Evolutionary conservation across 2,113 vertebrate genomes (phyloP).

Genomic region (Ctenomys sociabilis): DNA sequence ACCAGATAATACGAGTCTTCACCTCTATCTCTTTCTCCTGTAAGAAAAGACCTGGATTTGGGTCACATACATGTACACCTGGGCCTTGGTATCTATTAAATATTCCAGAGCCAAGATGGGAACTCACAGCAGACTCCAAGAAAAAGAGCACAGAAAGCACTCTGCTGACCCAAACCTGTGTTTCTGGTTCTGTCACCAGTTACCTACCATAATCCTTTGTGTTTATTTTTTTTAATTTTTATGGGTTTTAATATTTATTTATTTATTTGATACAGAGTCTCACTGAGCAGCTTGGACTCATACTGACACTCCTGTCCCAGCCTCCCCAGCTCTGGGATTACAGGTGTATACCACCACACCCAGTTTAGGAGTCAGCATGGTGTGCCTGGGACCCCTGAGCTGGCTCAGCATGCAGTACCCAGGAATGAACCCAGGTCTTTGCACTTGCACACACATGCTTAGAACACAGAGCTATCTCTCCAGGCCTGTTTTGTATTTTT

Average conservation of each 20-base stretch:
- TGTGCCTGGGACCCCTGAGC: too few species aligned
- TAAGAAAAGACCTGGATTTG: background rate
- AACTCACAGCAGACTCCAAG: background rate
- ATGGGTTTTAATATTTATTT: background rate
- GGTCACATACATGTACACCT: too few species aligned
- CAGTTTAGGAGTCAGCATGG: too few species aligned
- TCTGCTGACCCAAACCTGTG: background rate
- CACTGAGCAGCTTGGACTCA: too few species aligned
- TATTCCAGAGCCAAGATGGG: background rate
- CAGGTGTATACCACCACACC: too few species aligned
- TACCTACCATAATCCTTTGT: background rate
- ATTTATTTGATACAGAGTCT: background rate
- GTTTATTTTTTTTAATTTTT: background rate
- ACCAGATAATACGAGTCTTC: background rate
- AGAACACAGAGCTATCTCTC: too few species aligned
- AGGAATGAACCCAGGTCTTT: too few species aligned
- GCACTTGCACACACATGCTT: too few species aligned
- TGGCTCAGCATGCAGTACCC: too few species aligned
- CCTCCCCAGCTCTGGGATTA: too few species aligned
- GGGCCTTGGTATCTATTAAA: too few species aligned
- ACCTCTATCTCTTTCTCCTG: background rate
- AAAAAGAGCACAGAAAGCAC: background rate
- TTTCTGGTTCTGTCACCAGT: background rate
- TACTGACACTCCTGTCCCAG: too few species aligned
- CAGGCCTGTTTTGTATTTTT: background rate